Percentiles rank a stretch among this genome's conserved stretches.
Conservation (phyloP, 2,113 vertebrate genomes). For the Bubo blakistoni region DNA sequence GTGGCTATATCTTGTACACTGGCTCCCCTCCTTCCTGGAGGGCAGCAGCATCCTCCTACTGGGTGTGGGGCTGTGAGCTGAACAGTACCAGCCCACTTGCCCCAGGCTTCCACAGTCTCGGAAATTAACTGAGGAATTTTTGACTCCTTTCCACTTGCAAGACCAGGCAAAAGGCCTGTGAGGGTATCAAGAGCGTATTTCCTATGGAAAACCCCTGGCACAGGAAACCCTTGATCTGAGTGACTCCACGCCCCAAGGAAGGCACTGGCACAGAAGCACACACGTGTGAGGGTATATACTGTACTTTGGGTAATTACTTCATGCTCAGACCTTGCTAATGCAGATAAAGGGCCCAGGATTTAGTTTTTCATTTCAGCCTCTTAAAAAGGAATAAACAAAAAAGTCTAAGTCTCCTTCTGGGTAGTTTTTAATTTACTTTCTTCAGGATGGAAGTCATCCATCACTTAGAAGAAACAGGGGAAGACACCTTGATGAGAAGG, state of each 20-base stretch:
- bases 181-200: background rate
- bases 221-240: background rate
- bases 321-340: background rate
- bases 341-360: background rate
- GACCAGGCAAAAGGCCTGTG: background rate
- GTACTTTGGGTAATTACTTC: background rate
- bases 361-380: background rate
- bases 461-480: background rate
- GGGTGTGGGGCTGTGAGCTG: background rate
- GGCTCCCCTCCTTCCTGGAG: background rate
- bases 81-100: background rate
- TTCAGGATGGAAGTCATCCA: background rate
- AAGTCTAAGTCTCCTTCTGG: background rate
- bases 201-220: background rate
- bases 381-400: background rate
- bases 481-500: background rate
- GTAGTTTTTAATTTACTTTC: background rate
- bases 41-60: background rate
- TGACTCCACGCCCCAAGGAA: background rate
- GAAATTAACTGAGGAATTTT: background rate
- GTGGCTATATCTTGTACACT: background rate
- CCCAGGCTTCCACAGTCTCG: background rate
- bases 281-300: rapidly evolving
- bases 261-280: background rate
- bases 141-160: background rate